A percentile compares a stretch with the other conserved stretches of the same genome.
Evolutionary conservation across 2,888 invertebrate species (phyloP).

Genomic region (Pseudococcus longispinus): DNA sequence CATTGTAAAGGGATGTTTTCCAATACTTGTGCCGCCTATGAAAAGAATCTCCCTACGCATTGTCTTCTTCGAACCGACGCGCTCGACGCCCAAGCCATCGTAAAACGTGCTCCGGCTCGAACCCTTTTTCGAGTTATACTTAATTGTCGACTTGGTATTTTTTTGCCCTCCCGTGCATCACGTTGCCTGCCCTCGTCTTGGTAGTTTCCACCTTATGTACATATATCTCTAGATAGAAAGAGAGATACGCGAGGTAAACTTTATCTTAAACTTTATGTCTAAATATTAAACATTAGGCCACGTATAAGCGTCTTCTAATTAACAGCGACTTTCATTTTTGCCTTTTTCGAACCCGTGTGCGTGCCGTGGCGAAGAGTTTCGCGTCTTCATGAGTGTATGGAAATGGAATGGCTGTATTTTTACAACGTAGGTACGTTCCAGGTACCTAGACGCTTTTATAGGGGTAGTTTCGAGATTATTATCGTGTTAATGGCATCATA

Average conservation of each 20-base stretch:
- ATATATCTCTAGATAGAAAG: background rate
- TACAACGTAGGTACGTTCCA: background rate
- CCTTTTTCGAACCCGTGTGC: background rate
- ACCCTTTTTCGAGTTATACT: background rate
- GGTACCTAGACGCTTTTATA: background rate
- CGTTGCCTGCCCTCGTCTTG: background rate
- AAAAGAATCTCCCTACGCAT: conserved; percentile 41
- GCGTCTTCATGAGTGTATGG: background rate
- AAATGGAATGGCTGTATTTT: background rate
- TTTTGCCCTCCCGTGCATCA: background rate
- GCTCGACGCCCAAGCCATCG: background rate
- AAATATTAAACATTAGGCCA: conserved; percentile 1
- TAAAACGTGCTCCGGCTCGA: background rate
- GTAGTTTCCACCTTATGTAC: background rate
- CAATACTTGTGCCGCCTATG: conserved; percentile 32
- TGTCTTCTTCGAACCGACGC: background rate
- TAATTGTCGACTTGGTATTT: background rate
- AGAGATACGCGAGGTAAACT: background rate
- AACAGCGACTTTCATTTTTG: background rate
- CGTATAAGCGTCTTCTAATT: conserved; percentile 19
- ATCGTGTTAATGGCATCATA: background rate
- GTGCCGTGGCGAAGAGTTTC: too few relatives aligned
- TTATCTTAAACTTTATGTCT: conserved; percentile 17
- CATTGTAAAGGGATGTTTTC: conserved; percentile 41
- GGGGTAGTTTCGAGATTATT: background rate